Evolutionary conservation across 1,140 invertebrate species (phyloP).

Genomic region (Saccostrea echinata): DNA sequence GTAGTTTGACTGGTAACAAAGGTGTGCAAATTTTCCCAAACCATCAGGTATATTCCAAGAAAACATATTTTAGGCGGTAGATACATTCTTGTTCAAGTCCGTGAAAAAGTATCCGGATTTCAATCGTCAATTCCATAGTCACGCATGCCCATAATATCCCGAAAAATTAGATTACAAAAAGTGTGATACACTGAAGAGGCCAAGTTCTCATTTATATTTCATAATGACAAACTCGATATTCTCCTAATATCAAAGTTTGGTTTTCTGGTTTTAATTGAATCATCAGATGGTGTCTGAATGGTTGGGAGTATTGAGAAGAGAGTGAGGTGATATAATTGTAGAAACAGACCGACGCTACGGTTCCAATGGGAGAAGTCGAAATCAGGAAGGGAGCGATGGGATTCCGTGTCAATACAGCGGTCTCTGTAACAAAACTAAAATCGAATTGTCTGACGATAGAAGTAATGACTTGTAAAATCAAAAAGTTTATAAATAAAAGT

Average conservation of each 20-base stretch:
- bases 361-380: neutral
- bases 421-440: neutral
- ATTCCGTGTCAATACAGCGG: constrained; percentile 6
- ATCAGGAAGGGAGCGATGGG: neutral
- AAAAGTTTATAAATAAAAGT: neutral
- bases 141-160: constrained; percentile 23
- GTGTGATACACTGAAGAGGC: constrained; percentile 17
- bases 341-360: neutral
- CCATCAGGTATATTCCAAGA: constrained; percentile 13
- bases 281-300: neutral
- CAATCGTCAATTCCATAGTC: constrained; percentile 5
- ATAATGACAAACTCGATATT: constrained; percentile 21
- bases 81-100: neutral
- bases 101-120: neutral
- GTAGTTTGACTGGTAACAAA: neutral
- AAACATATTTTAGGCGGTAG: neutral
- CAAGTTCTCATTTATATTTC: constrained; percentile 23
- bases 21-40: neutral
- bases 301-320: neutral
- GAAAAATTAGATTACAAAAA: constrained; percentile 18
- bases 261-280: constrained; percentile 27
- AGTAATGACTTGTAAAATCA: neutral
- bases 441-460: constrained; percentile 14
- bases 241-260: constrained; percentile 9
- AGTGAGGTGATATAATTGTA: constrained; percentile 17